These are phyloP conservation scores for Holocentrus rufus DNA, from an alignment of 2,797 vertebrate species.

Conservation along the genomic window DNA sequence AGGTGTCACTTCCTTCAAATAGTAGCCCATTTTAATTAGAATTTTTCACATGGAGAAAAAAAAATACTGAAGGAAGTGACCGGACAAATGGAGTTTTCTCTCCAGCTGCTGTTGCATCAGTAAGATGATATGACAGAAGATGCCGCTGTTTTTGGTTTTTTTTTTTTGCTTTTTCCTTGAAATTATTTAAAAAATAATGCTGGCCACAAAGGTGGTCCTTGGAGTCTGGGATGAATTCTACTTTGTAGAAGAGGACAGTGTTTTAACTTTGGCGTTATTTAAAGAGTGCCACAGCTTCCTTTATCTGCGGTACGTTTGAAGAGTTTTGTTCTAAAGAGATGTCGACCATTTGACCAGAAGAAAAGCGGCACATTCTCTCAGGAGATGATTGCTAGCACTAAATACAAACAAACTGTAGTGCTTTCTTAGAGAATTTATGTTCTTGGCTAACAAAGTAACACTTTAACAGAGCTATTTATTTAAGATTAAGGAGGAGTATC, in stretches of 20 bases:
- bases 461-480: constrained; percentile 4
- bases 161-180: constrained; percentile 14
- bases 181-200: constrained; percentile 22
- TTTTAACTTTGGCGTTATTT: constrained; percentile 20
- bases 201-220: constrained; percentile 24
- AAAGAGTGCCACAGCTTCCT: constrained; percentile 22
- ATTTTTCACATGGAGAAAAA: neutral
- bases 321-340: constrained; percentile 1
- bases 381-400: too few relatives aligned
- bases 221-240: constrained; percentile 2
- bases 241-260: neutral
- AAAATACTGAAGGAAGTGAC: neutral
- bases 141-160: neutral
- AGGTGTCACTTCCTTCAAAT: too few relatives aligned
- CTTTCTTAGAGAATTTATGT: constrained; percentile 18
- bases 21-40: neutral
- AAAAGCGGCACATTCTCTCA: neutral
- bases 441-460: neutral
- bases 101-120: neutral
- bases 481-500: neutral
- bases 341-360: constrained; percentile 17
- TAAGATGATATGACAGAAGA: constrained; percentile 27
- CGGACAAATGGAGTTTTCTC: too few relatives aligned
- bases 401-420: constrained; percentile 25
- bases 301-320: constrained; percentile 18